phyloP scores from a whole-genome alignment of 2,888 invertebrate genomes.

The Hylaea fasciaria region DNA sequence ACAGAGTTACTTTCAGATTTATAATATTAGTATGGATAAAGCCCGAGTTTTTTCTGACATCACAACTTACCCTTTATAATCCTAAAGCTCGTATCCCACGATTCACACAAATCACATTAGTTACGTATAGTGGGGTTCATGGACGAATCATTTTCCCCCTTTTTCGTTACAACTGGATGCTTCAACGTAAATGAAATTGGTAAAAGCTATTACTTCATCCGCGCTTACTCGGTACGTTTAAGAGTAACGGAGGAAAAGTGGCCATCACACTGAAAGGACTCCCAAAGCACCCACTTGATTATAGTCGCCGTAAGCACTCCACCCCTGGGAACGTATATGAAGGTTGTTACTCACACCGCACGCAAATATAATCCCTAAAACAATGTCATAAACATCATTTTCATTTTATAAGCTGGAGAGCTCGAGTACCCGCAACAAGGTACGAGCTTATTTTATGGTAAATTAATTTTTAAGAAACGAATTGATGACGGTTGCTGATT shows the following conservation, averaged over 20 bases:
- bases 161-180: background rate
- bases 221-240: slow-evolving; percentile 24
- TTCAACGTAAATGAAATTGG: slow-evolving; percentile 23
- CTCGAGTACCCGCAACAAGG: slow-evolving; percentile 38
- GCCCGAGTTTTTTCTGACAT: too few species aligned
- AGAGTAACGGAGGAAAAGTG: slow-evolving; percentile 47
- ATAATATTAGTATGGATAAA: too few species aligned
- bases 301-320: slow-evolving; percentile 54
- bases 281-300: slow-evolving; percentile 59
- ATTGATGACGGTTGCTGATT: background rate
- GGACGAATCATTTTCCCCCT: background rate
- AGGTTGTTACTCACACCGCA: slow-evolving; percentile 24
- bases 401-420: slow-evolving; percentile 34
- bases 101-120: background rate
- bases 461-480: slow-evolving; percentile 41
- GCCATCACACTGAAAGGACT: slow-evolving; percentile 54
- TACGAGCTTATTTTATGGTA: slow-evolving; percentile 40
- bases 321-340: slow-evolving; percentile 37
- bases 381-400: slow-evolving; percentile 42
- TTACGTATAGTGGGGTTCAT: background rate
- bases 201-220: slow-evolving; percentile 29
- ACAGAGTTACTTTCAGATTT: too few species aligned
- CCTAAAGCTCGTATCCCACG: too few species aligned
- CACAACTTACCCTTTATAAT: too few species aligned
- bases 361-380: slow-evolving; percentile 46